A percentile compares a stretch with the other conserved stretches of the same genome.
phyloP scores from a whole-genome alignment of 2,113 vertebrate genomes.

The Haplochromis vanheusdeni region DNA sequence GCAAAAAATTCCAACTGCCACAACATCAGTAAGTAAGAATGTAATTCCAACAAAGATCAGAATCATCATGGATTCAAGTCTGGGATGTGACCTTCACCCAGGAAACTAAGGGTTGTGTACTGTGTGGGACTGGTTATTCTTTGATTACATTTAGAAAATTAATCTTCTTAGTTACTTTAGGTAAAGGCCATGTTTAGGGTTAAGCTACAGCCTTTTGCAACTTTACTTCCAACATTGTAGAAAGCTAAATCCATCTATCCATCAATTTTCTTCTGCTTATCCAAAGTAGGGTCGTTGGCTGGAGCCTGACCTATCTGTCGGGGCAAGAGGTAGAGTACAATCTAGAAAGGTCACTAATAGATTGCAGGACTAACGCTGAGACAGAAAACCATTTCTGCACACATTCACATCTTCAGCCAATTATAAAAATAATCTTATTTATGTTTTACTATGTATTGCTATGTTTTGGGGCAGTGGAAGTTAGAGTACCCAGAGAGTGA shows the following conservation, averaged over 20 bases:
- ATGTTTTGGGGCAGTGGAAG: background rate
- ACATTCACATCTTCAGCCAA: background rate
- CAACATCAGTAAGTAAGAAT: background rate
- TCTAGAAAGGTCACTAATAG: background rate
- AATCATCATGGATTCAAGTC: background rate
- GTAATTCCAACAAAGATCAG: background rate
- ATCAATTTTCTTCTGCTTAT: background rate
- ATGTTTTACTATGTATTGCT: background rate
- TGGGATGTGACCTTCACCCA: background rate
- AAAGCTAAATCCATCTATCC: background rate
- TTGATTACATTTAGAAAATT: background rate
- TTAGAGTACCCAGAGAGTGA: background rate
- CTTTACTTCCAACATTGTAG: background rate
- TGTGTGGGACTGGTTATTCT: background rate
- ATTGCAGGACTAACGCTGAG: background rate
- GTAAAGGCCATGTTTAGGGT: background rate
- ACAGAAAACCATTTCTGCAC: background rate
- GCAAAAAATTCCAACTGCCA: background rate
- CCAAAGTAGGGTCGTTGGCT: background rate
- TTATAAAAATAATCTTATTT: background rate
- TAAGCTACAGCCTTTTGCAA: background rate
- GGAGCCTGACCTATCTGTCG: background rate
- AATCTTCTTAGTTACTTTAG: background rate
- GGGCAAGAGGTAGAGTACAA: background rate
- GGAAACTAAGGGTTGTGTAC: background rate